Percentiles rank a stretch among this genome's conserved stretches.
Conservation (phyloP, 2,888 invertebrate genomes). For the Lomographa bimaculata region DNA sequence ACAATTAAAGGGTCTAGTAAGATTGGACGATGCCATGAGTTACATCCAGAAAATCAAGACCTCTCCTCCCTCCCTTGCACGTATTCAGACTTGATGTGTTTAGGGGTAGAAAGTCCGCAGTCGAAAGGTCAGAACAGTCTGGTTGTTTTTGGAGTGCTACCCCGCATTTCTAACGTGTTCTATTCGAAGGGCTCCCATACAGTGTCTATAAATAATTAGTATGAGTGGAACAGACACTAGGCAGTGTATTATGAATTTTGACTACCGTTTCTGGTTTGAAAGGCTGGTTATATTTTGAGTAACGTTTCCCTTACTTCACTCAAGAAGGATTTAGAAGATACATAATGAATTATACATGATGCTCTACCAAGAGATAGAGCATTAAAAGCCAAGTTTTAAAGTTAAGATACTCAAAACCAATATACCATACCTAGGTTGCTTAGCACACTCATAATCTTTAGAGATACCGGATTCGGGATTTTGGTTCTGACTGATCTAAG, state of each 20-base stretch:
- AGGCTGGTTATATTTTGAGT: too few relatives aligned
- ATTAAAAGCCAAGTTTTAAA: too few relatives aligned
- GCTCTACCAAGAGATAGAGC: too few relatives aligned
- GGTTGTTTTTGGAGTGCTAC: conserved; percentile 34
- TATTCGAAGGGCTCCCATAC: conserved; percentile 58
- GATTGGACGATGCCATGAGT: conserved; percentile 40
- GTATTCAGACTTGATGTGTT: not conserved
- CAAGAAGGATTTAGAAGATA: too few relatives aligned
- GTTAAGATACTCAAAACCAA: too few relatives aligned
- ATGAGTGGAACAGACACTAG: conserved; percentile 37
- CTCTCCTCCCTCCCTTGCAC: conserved; percentile 4
- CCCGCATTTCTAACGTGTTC: conserved; percentile 57
- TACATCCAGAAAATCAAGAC: conserved; percentile 8
- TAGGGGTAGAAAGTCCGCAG: not conserved
- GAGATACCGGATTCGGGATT: too few relatives aligned
- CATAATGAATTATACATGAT: too few relatives aligned
- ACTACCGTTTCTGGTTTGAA: conserved; percentile 15
- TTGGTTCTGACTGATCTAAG: too few relatives aligned
- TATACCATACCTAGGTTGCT: too few relatives aligned
- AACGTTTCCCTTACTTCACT: too few relatives aligned
- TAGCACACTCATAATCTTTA: too few relatives aligned
- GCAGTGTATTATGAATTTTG: conserved; percentile 33
- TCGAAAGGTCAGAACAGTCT: conserved; percentile 42
- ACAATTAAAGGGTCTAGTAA: conserved; percentile 43
- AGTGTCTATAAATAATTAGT: conserved; percentile 61